Evolutionary conservation across 1,140 invertebrate species (phyloP).

Genomic region (Drosophila carrolli): DNA sequence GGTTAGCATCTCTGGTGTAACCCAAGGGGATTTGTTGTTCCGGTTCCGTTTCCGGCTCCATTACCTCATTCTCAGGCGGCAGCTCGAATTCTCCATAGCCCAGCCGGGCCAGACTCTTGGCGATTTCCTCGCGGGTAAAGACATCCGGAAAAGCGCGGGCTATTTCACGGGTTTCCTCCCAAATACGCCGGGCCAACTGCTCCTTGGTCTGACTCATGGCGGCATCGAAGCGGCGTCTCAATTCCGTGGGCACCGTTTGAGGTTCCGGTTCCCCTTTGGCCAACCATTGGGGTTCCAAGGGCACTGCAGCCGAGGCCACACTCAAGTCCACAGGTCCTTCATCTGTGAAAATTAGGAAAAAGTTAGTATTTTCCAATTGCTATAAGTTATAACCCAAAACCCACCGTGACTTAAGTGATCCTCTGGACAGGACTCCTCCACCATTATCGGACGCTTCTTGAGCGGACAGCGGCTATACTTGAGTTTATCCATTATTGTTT

Average conservation of each 20-base stretch:
- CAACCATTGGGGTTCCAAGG: constrained; percentile 45
- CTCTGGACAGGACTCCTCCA: constrained; percentile 81
- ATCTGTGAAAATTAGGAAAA: constrained; percentile 33
- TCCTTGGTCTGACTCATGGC: constrained; percentile 74
- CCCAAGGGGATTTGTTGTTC: constrained; percentile 18
- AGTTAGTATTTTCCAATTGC: background rate
- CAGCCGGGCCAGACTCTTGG: constrained; percentile 70
- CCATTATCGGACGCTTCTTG: constrained; percentile 93
- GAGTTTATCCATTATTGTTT: constrained; percentile 72
- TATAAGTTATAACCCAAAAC: constrained; percentile 4
- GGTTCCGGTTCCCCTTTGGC: constrained; percentile 41
- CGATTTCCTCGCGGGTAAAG: constrained; percentile 79
- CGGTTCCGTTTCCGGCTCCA: constrained; percentile 38
- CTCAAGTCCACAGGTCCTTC: constrained; percentile 81
- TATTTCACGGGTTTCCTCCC: constrained; percentile 80
- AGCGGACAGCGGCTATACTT: constrained; percentile 91
- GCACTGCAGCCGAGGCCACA: constrained; percentile 65
- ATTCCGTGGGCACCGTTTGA: constrained; percentile 48
- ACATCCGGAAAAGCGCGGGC: constrained; percentile 80
- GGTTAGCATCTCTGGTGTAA: constrained; percentile 24
- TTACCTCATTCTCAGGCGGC: constrained; percentile 69
- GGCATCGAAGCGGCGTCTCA: constrained; percentile 64
- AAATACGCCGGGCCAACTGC: constrained; percentile 76
- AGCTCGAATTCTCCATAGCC: constrained; percentile 80
- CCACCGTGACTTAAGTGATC: constrained; percentile 70